Conservation (phyloP, 2,113 vertebrate genomes). For the Ammospiza caudacuta region DNA sequence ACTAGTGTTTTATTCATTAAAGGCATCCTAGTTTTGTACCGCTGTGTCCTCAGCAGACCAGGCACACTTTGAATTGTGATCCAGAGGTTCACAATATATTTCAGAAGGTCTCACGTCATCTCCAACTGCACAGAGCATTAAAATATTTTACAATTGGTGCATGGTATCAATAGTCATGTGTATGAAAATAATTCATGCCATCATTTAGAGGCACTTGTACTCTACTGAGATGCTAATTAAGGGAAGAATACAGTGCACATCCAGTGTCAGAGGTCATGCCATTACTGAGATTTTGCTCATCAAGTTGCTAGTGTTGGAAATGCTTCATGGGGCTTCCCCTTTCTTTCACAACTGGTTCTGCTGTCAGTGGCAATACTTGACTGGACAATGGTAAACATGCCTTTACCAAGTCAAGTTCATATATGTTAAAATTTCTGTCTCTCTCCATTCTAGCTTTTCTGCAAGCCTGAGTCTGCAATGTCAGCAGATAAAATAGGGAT, state of each 20-base stretch:
- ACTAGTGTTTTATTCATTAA: slow-evolving; percentile 68
- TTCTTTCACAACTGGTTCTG: not conserved
- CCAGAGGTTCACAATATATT: not conserved
- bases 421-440: not conserved
- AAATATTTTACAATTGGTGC: not conserved
- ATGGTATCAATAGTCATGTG: not conserved
- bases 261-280: not conserved
- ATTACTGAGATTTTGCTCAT: not conserved
- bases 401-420: not conserved
- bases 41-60: slow-evolving; percentile 26
- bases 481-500: not conserved
- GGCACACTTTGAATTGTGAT: slow-evolving; percentile 18
- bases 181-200: not conserved
- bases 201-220: not conserved
- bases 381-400: not conserved
- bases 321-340: not conserved
- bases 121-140: not conserved
- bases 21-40: slow-evolving; percentile 33
- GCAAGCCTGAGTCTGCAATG: not conserved
- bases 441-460: not conserved
- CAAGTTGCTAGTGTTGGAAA: not conserved
- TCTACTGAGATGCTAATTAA: not conserved
- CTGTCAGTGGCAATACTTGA: not conserved
- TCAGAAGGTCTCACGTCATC: slow-evolving; percentile 19
- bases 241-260: not conserved